Percentiles rank a stretch among this genome's conserved stretches.
Conservation (phyloP, 2,797 vertebrate species). For the Sebastolobus altivelis region DNA sequence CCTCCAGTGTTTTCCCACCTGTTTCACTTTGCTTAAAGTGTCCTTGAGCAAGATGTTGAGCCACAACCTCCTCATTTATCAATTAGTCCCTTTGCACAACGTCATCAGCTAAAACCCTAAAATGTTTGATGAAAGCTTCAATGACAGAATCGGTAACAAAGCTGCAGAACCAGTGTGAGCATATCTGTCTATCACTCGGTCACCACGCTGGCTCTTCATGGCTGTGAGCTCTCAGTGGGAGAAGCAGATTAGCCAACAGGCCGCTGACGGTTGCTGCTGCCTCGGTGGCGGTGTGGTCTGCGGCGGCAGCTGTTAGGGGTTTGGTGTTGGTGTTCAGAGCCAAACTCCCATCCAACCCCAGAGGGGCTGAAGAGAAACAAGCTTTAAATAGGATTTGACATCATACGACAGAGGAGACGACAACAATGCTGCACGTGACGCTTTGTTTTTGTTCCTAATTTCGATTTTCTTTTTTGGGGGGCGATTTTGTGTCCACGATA, state of each 20-base stretch:
- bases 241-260: slow-evolving; percentile 51
- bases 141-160: too few species aligned
- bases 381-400: slow-evolving; percentile 57
- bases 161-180: not conserved
- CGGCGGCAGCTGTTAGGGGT: slow-evolving; percentile 55
- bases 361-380: slow-evolving; percentile 15
- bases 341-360: slow-evolving; percentile 41
- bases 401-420: not conserved
- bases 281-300: slow-evolving; percentile 17
- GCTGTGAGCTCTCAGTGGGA: slow-evolving; percentile 16
- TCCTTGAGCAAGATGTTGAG: not conserved
- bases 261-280: slow-evolving; percentile 34
- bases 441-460: not conserved
- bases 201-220: not conserved
- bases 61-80: not conserved
- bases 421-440: not conserved
- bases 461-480: not conserved
- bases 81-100: not conserved
- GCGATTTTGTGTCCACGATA: too few species aligned
- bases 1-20: not conserved
- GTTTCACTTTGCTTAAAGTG: not conserved
- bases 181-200: not conserved
- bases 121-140: not conserved
- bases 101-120: not conserved
- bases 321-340: slow-evolving; percentile 39